Base-by-base conservation (phyloP, 1,140 invertebrate genomes). In the Diploscapter pachys region DNA sequence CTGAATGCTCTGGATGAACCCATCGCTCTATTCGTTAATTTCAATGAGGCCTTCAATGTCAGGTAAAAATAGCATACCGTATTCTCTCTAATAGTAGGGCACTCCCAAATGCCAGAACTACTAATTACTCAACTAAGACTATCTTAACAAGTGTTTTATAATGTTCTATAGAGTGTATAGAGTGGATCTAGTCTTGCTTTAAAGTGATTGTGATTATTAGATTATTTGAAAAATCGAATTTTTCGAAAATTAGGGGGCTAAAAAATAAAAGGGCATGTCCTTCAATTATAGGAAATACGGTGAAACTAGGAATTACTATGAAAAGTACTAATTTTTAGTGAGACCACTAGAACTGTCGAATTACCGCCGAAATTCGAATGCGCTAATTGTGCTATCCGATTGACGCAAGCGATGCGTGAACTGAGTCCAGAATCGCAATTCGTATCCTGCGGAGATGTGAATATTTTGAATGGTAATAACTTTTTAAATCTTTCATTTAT, bases 391-490 rank as follows among this genome's bases (percentile, higher is more conserved):
- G 93, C 93, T 0, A 88, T 98, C 56, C 89, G 95, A 68, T 86
- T 98, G 71, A 88, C 94, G 5, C 88, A 94, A 2, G 91, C 95
- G 86, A 94, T 94, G 0, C 89, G 90, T n/a, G 94, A 98, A 87
- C 96, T 93, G 93, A 90, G 91, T 2, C 66, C 68, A 8, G 90
- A 88, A 78, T 96, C 95, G 85, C 88, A 90, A 79, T 96, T 97
- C 87, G 95, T 93, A 92, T 95, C 93, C 0, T 98, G 95, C 82
- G 92, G 94, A 3, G 94, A 96, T 87, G 91, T 97, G 63, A 93
- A 96, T 82, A 93, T 97, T 78, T 89, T 87, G 51, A 81, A 73
- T 72, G 77, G 81, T 81, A 70, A 57, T 67, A 11, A 50, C 4
- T n/a, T 73, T 31, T 59, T 9, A 59, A 31, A 31, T 31, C 31